These are phyloP conservation scores for Lycaon pictus DNA, from an alignment of 2,113 vertebrate species.

Conservation along the genomic window DNA sequence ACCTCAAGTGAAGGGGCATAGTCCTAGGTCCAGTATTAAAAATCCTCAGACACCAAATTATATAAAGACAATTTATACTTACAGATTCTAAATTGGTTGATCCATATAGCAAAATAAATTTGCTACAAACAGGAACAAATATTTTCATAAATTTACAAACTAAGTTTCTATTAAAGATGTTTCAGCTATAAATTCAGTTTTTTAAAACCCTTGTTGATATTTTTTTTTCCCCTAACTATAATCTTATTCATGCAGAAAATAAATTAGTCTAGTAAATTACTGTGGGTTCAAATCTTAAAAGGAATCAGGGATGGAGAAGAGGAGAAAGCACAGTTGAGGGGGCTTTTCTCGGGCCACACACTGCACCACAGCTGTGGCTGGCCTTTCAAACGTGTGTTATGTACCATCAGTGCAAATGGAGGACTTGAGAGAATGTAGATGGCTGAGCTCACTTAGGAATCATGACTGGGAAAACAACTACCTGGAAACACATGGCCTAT, in stretches of 20 bases:
- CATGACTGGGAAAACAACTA: conserved; percentile 9
- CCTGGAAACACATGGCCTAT: conserved; percentile 42
- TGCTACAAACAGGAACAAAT: conserved; percentile 26
- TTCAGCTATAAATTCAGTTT: conserved; percentile 50
- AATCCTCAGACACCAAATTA: conserved; percentile 16
- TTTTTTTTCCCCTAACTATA: not conserved
- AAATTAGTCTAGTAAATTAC: not conserved
- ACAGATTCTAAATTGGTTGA: conserved; percentile 37
- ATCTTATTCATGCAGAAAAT: conserved; percentile 34
- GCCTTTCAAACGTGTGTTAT: not conserved
- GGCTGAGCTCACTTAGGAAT: not conserved
- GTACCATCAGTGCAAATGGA: not conserved
- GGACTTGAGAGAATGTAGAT: not conserved
- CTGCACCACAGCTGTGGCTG: not conserved
- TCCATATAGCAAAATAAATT: conserved; percentile 40
- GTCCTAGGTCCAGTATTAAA: conserved; percentile 26
- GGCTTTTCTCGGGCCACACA: not conserved
- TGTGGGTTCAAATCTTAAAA: conserved; percentile 2
- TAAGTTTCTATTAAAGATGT: conserved; percentile 21
- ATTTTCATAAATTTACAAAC: conserved; percentile 51
- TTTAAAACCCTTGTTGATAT: conserved; percentile 43
- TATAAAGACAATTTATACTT: conserved; percentile 26
- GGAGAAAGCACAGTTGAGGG: not conserved
- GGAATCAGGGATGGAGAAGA: not conserved
- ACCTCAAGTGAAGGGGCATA: not conserved